Percentiles rank a stretch among this genome's conserved stretches.
These are phyloP conservation scores for Sebastes vulpes DNA, from an alignment of 2,797 vertebrate genomes.

Conservation along the genomic window DNA sequence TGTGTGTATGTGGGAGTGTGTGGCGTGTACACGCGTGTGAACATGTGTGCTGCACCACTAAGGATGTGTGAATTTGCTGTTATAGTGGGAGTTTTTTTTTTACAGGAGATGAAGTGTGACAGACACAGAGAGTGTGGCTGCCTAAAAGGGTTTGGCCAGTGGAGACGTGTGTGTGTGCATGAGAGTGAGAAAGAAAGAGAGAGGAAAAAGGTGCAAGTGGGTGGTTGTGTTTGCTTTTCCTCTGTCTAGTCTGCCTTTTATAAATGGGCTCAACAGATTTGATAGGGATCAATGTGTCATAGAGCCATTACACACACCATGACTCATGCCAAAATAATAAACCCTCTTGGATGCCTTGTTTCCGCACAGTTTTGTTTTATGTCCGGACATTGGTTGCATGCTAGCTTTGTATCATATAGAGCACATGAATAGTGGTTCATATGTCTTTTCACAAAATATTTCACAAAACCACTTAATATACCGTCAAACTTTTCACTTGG, in stretches of 20 bases:
- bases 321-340: constrained; percentile 22
- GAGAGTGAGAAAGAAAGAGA: neutral
- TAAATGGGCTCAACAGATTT: constrained; percentile 41
- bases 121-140: constrained; percentile 28
- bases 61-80: constrained; percentile 63
- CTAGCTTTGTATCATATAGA: too few species aligned
- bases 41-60: constrained; percentile 51
- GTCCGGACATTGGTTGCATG: too few species aligned
- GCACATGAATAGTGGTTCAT: too few species aligned
- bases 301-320: constrained; percentile 8
- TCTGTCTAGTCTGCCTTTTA: constrained; percentile 30
- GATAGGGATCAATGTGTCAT: constrained; percentile 39
- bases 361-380: neutral
- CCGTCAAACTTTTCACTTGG: too few species aligned
- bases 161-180: neutral
- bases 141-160: constrained; percentile 36
- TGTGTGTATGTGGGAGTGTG: neutral
- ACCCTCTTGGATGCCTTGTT: neutral
- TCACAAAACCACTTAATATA: too few species aligned
- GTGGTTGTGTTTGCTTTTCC: constrained; percentile 26
- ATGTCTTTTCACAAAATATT: too few species aligned
- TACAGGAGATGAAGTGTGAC: constrained; percentile 37
- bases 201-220: constrained; percentile 14
- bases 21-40: constrained; percentile 32
- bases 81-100: constrained; percentile 21